Conservation (phyloP, 2,113 vertebrate genomes). For the Lagenorhynchus albirostris region DNA sequence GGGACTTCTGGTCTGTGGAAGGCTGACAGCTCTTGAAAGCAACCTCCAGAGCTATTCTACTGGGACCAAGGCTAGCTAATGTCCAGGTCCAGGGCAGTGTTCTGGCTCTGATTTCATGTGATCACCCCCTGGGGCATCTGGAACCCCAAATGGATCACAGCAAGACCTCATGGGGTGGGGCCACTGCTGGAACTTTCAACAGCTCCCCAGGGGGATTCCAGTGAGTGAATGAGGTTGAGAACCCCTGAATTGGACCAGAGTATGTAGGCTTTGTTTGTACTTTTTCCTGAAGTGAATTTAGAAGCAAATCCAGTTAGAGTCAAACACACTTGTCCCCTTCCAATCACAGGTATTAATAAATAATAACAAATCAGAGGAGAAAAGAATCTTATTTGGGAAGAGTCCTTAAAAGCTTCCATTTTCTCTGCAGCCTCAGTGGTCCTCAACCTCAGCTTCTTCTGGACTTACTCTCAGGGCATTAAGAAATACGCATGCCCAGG, state of each 20-base stretch:
- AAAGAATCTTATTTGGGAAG: neutral
- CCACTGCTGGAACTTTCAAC: neutral
- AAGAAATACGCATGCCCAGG: neutral
- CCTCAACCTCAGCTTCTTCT: neutral
- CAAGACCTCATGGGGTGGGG: neutral
- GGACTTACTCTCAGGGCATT: too few species aligned
- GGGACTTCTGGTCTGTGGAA: neutral
- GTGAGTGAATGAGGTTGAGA: neutral
- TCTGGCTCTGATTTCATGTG: neutral
- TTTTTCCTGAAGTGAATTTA: neutral
- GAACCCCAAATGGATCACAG: neutral
- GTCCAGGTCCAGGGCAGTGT: neutral
- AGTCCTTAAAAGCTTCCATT: neutral
- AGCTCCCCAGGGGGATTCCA: neutral
- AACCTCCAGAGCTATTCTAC: neutral
- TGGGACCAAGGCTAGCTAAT: fast-evolving
- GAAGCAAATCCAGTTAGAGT: neutral
- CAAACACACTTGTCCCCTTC: neutral
- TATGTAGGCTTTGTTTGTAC: neutral
- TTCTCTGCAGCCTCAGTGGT: neutral
- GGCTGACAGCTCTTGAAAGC: neutral
- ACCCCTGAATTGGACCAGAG: neutral
- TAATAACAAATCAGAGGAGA: neutral
- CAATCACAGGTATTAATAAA: neutral
- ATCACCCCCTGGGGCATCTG: too few species aligned